Conservation (phyloP, 2,797 vertebrate genomes). For the Oreochromis mossambicus region DNA sequence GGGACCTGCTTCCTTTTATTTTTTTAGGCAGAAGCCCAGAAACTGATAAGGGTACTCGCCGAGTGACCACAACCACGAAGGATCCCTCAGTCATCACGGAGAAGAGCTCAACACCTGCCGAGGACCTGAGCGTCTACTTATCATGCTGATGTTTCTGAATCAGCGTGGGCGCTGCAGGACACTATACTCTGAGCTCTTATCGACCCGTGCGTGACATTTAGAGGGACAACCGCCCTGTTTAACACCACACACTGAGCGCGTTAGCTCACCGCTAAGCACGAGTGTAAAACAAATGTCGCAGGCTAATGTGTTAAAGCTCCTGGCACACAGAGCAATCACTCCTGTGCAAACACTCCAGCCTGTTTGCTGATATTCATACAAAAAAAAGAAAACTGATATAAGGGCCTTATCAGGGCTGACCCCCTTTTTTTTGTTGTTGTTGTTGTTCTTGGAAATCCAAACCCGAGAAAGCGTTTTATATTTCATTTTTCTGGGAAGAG, state of each 20-base stretch:
- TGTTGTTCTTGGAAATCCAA: constrained; percentile 33
- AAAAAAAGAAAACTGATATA: background rate
- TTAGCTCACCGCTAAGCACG: constrained; percentile 1
- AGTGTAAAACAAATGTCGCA: constrained; percentile 15
- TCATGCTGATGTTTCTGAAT: background rate
- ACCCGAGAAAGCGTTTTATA: constrained; percentile 17
- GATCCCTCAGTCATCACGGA: background rate
- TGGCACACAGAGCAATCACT: constrained; percentile 29
- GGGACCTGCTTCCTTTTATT: background rate
- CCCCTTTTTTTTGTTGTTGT: constrained; percentile 24
- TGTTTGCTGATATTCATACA: constrained; percentile 3
- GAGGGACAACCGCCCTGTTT: background rate
- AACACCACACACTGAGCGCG: background rate
- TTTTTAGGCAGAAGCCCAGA: background rate
- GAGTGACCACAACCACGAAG: constrained; percentile 18
- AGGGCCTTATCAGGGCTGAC: constrained; percentile 33
- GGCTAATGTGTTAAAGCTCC: constrained; percentile 35
- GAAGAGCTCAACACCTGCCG: background rate
- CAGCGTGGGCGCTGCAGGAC: background rate
- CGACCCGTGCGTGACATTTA: background rate
- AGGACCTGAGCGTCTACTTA: background rate
- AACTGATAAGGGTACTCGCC: constrained; percentile 20
- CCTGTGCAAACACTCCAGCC: constrained; percentile 22
- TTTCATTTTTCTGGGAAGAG: constrained; percentile 55
- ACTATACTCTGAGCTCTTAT: background rate